These are phyloP conservation scores for Leuctra nigra DNA, from an alignment of 2,888 invertebrate genomes.

Conservation along the genomic window DNA sequence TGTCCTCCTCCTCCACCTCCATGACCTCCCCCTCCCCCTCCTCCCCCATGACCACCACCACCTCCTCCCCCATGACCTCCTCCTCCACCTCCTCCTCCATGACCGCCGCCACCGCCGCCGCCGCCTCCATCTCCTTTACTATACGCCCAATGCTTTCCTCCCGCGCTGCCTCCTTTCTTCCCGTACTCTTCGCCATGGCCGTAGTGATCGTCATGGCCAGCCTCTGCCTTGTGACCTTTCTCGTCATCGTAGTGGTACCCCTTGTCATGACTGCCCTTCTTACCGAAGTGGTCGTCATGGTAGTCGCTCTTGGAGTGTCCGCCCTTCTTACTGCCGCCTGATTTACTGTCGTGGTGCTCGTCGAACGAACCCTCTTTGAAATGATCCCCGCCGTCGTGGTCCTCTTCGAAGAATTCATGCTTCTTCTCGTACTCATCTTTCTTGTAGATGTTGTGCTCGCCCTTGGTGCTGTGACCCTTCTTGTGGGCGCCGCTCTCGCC, in stretches of 20 bases:
- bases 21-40: conserved; percentile 11
- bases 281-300: conserved; percentile 46
- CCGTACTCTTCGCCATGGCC: conserved; percentile 23
- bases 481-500: conserved; percentile 58
- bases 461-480: conserved; percentile 68
- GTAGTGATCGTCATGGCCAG: conserved; percentile 27
- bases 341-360: conserved; percentile 45
- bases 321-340: conserved; percentile 36
- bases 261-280: conserved; percentile 38
- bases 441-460: conserved; percentile 65
- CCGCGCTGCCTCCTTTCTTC: conserved; percentile 30
- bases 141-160: conserved; percentile 19
- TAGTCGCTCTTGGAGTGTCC: conserved; percentile 40
- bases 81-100: conserved; percentile 14
- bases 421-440: conserved; percentile 70
- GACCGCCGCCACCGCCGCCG: conserved; percentile 16
- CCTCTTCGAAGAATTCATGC: conserved; percentile 69
- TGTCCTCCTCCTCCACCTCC: not conserved
- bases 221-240: conserved; percentile 28
- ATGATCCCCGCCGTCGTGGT: conserved; percentile 57
- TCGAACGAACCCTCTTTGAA: conserved; percentile 58
- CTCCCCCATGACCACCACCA: conserved; percentile 15
- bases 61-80: not conserved
- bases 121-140: conserved; percentile 13
- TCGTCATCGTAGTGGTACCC: conserved; percentile 32